Conservation (phyloP, 2,888 invertebrate genomes). For the Lepas anatifera region DNA sequence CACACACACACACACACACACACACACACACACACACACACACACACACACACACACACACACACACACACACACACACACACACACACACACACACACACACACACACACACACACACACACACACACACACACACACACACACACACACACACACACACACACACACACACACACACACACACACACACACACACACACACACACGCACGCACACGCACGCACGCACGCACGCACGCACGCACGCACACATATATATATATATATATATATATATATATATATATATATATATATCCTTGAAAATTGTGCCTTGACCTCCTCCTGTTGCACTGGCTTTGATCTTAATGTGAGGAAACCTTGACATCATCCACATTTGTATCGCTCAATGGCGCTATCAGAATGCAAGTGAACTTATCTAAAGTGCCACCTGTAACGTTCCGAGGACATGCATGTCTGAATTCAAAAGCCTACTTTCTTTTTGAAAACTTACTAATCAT, state of each 20-base stretch:
- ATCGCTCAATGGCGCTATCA: no score
- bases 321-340: no score
- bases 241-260: conserved; percentile 12
- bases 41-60: neutral
- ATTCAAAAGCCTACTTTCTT: no score
- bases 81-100: neutral
- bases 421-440: no score
- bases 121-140: neutral
- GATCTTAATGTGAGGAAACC: no score
- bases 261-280: conserved; percentile 9
- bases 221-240: neutral
- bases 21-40: neutral
- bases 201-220: conserved; percentile 3
- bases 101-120: neutral
- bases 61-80: neutral
- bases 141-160: neutral
- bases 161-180: neutral
- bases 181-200: neutral
- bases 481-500: no score
- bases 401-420: no score
- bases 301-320: no score
- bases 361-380: no score
- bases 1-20: no score
- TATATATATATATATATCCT: neutral
- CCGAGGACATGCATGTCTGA: no score